These are phyloP conservation scores for Lontra canadensis DNA, from an alignment of 2,113 vertebrate genomes.

Conservation along the genomic window DNA sequence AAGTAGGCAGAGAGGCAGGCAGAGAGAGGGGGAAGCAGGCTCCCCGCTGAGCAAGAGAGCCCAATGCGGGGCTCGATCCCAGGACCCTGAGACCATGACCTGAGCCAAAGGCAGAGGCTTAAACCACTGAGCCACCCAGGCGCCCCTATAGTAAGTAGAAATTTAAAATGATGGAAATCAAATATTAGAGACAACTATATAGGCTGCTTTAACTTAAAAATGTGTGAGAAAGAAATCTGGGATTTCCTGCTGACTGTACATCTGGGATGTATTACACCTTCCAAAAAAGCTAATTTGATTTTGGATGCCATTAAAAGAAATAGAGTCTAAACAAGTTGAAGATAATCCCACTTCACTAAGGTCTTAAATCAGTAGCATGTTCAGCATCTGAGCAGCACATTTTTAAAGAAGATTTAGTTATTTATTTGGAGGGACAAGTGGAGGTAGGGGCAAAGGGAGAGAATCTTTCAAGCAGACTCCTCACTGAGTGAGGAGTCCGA, in stretches of 20 bases:
- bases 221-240: not conserved
- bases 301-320: not conserved
- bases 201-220: not conserved
- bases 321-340: not conserved
- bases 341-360: not conserved
- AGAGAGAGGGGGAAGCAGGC: no score
- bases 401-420: not conserved
- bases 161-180: conserved; percentile 1
- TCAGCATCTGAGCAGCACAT: not conserved
- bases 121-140: no score
- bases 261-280: not conserved
- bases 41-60: no score
- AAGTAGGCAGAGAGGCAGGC: no score
- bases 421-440: not conserved
- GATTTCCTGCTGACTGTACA: not conserved
- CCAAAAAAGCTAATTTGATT: not conserved
- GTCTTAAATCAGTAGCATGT: not conserved
- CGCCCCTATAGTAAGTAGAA: not conserved
- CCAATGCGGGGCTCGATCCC: no score
- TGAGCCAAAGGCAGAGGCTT: no score
- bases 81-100: no score
- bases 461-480: not conserved
- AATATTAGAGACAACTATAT: not conserved
- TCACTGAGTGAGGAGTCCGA: not conserved
- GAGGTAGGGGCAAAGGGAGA: not conserved